phyloP scores from a whole-genome alignment of 2,888 invertebrate species.

The Zaprionus lineosus region DNA sequence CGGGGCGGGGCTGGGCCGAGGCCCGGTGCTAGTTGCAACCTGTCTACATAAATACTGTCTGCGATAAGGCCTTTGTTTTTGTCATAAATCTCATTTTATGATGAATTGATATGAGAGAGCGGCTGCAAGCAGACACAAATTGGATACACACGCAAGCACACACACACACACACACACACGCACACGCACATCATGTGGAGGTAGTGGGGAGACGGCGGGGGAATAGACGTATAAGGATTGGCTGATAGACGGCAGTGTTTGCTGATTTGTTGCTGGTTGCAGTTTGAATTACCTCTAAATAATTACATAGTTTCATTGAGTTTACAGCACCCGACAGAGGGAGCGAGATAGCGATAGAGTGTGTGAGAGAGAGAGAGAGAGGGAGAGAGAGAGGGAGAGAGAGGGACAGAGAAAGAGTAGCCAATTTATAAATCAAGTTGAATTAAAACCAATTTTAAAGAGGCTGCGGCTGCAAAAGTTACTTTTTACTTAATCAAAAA shows the following conservation, averaged over 20 bases:
- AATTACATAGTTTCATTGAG: slow-evolving; percentile 32
- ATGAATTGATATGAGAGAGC: slow-evolving; percentile 79
- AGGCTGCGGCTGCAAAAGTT: too few relatives aligned
- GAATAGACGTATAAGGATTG: slow-evolving; percentile 19
- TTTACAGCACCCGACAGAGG: background rate
- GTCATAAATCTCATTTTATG: slow-evolving; percentile 82
- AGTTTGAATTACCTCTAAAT: slow-evolving; percentile 35
- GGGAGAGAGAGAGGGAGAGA: background rate
- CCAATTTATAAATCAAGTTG: too few relatives aligned
- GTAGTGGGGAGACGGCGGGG: background rate
- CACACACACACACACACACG: slow-evolving; percentile 2
- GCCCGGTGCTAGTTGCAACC: slow-evolving; percentile 61
- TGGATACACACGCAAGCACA: slow-evolving; percentile 43
- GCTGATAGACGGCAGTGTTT: slow-evolving; percentile 40
- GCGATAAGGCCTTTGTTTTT: slow-evolving; percentile 82
- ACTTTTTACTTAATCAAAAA: too few relatives aligned
- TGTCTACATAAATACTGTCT: slow-evolving; percentile 80
- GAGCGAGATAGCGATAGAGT: background rate
- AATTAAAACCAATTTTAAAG: too few relatives aligned
- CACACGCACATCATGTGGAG: background rate
- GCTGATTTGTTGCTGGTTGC: slow-evolving; percentile 38
- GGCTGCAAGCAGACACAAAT: slow-evolving; percentile 67
- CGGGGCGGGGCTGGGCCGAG: background rate
- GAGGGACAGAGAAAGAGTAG: background rate
- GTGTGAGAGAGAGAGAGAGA: background rate